Base-by-base conservation (phyloP, 2,113 vertebrate genomes). In the Myiozetetes cayanensis region DNA sequence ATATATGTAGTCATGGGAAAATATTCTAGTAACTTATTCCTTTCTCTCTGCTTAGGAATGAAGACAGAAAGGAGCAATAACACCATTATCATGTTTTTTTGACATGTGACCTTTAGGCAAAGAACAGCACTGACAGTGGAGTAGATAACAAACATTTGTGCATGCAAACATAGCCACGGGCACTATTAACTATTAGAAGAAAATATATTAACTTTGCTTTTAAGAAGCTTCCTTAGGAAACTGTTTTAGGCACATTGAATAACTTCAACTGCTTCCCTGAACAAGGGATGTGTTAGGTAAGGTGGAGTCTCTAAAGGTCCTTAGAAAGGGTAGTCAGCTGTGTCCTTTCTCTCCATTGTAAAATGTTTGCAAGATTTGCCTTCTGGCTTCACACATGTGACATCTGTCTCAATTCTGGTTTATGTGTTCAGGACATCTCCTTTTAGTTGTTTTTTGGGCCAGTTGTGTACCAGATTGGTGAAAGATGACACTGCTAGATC, bases 401-500 rank as follows among this genome's bases (percentile, higher is more conserved):
- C 43, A 72, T 76, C 14, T 2, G 1, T 30, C 15, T 62, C 21
- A 71, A 1, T 37, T 50, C 81, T 77, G 2, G n/a, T 2, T n/a
- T 37, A 14, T 10, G 14, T 4, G 3, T 59, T 53, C 18, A 78
- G 43, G 35, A 14, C 3, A 10, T 14, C 14, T 47, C 11, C 35
- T 12, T 58, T 28, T 37, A 62, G n/a, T 31, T 90, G 23, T 50
- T 68, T 28, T 11, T 33, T 20, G 4, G 11, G 12, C 8, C 30
- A 43, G 12, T 4, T 70, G 4, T 4, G 1, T 25, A 30, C 8
- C 5, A 41, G 28, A 33, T 0, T 44, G 52, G 3, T 59, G 25
- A 55, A 56, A 81, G 37, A 19, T 50, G 15, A 19, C 5, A 6
- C 12, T 0, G 0, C 19, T 37, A 37, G 6, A 50, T 58, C 35